Percentiles rank a stretch among this genome's conserved stretches.
These are phyloP conservation scores for Bedellia somnulentella DNA, from an alignment of 2,888 invertebrate species.

Conservation along the genomic window DNA sequence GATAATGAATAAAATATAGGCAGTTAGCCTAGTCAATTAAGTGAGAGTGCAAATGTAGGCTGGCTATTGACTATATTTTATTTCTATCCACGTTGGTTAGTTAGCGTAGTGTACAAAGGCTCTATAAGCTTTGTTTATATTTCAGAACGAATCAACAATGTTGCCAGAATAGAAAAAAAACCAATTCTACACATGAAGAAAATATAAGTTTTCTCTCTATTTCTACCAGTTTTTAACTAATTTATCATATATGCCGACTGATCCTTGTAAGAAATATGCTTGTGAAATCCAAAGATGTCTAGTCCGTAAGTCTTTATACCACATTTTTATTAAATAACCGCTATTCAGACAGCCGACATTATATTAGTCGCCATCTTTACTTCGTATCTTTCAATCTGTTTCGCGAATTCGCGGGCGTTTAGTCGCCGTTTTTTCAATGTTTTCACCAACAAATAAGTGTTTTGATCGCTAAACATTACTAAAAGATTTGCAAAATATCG, in stretches of 20 bases:
- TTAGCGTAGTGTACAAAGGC: no score
- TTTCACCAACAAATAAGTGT: conserved; percentile 46
- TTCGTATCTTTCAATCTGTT: conserved; percentile 51
- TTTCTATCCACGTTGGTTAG: no score
- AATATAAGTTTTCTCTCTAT: conserved; percentile 26
- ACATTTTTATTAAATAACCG: conserved; percentile 35
- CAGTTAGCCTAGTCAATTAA: no score
- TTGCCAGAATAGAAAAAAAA: conserved; percentile 20
- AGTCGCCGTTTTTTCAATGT: conserved; percentile 57
- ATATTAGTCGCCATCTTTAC: conserved; percentile 58
- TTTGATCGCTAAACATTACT: conserved; percentile 31
- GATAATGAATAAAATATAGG: no score
- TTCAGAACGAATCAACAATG: no score
- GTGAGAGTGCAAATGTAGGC: no score
- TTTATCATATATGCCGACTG: conserved; percentile 53
- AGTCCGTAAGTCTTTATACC: conserved; percentile 60
- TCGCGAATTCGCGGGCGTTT: conserved; percentile 53
- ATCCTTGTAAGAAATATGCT: conserved; percentile 79
- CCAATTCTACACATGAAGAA: conserved; percentile 28
- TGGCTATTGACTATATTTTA: no score
- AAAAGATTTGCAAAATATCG: conserved; percentile 26
- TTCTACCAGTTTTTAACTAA: conserved; percentile 17
- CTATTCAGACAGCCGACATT: conserved; percentile 42
- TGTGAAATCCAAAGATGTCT: conserved; percentile 81
- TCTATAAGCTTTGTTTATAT: no score